A percentile compares a stretch with the other conserved stretches of the same genome.
phyloP scores from a whole-genome alignment of 2,888 invertebrate genomes.

The Macrosiphum euphorbiae region DNA sequence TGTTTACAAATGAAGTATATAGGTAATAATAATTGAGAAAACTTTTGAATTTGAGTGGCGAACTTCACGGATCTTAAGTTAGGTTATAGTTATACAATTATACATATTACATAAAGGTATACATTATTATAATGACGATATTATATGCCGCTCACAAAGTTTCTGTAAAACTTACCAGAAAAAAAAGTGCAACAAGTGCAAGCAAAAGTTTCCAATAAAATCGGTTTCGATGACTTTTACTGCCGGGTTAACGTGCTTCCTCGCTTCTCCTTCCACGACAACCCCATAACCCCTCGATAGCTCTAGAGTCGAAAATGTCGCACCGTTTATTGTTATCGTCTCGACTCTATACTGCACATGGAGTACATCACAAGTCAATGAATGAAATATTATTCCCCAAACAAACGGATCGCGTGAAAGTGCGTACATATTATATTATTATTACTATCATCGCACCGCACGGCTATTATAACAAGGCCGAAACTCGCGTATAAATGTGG shows the following conservation, averaged over 20 bases:
- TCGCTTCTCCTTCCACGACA: neutral
- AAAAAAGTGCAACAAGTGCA: neutral
- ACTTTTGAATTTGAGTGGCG: neutral
- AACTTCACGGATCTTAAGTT: too few relatives aligned
- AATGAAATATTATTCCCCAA: constrained; percentile 4
- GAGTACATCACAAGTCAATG: neutral
- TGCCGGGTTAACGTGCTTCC: neutral
- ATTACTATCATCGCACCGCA: neutral
- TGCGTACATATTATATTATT: neutral
- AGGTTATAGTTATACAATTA: too few relatives aligned
- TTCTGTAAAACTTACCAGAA: neutral
- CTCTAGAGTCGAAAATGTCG: neutral
- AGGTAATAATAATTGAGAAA: neutral
- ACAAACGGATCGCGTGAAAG: constrained; percentile 38
- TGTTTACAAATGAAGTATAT: too few relatives aligned
- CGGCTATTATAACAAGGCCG: neutral
- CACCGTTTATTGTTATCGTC: neutral
- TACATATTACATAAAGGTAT: too few relatives aligned
- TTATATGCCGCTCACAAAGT: neutral
- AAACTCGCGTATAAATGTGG: constrained; percentile 31
- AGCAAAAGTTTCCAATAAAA: neutral
- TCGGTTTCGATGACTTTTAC: neutral
- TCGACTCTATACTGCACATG: neutral
- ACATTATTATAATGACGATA: too few relatives aligned
- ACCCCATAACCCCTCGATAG: accelerated